These are phyloP conservation scores for Macrophya alboannulata DNA, from an alignment of 2,888 invertebrate species.

Conservation along the genomic window DNA sequence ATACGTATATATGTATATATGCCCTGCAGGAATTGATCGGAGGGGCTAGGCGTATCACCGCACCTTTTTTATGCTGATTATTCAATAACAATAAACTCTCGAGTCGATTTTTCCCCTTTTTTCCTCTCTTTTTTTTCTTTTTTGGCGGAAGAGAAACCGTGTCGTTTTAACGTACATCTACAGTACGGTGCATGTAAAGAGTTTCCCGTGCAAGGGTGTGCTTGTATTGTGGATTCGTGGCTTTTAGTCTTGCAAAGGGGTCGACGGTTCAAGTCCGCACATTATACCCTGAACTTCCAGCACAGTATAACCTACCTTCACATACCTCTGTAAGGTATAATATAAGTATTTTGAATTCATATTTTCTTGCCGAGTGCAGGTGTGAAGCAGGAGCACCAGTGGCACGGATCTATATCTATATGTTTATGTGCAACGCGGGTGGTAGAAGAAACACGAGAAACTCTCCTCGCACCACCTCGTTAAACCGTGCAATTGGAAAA, in stretches of 20 bases:
- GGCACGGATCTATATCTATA: no score
- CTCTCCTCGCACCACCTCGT: constrained; percentile 30
- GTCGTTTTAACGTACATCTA: not conserved
- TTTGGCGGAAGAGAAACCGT: constrained; percentile 17
- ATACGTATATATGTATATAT: not conserved
- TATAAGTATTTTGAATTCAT: not conserved
- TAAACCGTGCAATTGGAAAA: constrained; percentile 51
- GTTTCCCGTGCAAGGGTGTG: not conserved
- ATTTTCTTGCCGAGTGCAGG: not conserved
- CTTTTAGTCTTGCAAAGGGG: not conserved
- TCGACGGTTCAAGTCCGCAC: not conserved
- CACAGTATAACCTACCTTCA: not conserved
- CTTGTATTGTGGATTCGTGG: not conserved
- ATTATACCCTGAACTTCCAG: not conserved
- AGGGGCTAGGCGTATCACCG: constrained; percentile 20
- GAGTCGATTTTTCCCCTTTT: not conserved
- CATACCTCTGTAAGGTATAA: no score
- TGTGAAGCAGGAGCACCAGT: not conserved
- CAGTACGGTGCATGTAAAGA: not conserved
- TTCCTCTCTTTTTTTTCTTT: no score
- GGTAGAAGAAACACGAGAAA: constrained; percentile 4
- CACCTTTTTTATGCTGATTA: constrained; percentile 51
- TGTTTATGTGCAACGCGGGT: not conserved
- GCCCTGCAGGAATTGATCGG: constrained; percentile 31
- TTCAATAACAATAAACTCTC: constrained; percentile 50